These are phyloP conservation scores for Phalacrocorax aristotelis DNA, from an alignment of 2,113 vertebrate genomes.

Conservation along the genomic window DNA sequence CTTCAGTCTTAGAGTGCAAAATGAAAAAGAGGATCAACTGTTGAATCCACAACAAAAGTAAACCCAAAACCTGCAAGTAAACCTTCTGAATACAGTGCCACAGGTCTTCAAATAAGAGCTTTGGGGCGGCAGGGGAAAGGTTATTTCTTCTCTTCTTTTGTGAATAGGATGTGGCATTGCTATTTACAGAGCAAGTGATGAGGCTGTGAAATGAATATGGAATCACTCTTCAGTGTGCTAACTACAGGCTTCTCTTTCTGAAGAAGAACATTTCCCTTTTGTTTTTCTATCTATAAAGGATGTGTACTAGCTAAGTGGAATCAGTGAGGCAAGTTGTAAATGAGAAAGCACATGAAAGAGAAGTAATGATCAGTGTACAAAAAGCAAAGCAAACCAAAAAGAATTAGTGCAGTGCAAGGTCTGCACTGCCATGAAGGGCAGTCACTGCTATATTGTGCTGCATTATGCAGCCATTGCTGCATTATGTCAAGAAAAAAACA, in stretches of 20 bases:
- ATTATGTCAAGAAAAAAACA: not conserved
- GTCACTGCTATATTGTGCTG: not conserved
- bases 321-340: constrained; percentile 26
- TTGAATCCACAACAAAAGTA: not conserved
- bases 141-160: not conserved
- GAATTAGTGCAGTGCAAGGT: not conserved
- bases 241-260: not conserved
- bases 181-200: not conserved
- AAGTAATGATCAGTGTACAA: not conserved
- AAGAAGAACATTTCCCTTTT: constrained; percentile 38
- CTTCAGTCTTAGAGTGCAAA: not conserved
- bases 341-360: not conserved
- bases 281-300: not conserved
- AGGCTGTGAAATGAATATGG: constrained; percentile 27
- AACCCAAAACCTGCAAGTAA: not conserved
- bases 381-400: not conserved
- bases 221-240: not conserved
- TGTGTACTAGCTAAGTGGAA: not conserved
- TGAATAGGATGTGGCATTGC: not conserved
- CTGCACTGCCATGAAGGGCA: not conserved
- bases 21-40: not conserved
- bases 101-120: not conserved
- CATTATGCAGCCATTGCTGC: not conserved
- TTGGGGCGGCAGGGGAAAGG: not conserved
- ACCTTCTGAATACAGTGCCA: not conserved